Conservation (phyloP, 2,113 vertebrate species). For the Tachysurus fulvidraco region DNA sequence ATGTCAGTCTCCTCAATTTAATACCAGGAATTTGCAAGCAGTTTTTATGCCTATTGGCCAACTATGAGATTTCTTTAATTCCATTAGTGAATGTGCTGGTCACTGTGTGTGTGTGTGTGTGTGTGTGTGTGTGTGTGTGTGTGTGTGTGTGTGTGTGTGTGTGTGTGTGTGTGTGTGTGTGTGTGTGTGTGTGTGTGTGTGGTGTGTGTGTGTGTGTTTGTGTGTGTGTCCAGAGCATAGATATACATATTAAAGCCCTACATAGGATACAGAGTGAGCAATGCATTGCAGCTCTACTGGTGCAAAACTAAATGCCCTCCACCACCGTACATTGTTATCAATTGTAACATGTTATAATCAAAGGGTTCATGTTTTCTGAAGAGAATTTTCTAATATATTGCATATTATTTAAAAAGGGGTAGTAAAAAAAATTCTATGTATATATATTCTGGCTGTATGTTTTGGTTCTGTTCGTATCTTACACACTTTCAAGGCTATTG, state of each 20-base stretch:
- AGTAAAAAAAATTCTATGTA: background rate
- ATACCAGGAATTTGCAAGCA: constrained; percentile 54
- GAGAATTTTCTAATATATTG: background rate
- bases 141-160: background rate
- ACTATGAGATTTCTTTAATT: constrained; percentile 60
- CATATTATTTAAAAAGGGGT: background rate
- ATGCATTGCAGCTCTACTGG: background rate
- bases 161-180: constrained; percentile 40
- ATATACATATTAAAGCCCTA: background rate
- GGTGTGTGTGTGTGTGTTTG: constrained; percentile 23
- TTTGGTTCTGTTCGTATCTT: background rate
- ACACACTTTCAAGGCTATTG: background rate
- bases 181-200: constrained; percentile 75
- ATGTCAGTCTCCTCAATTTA: constrained; percentile 49
- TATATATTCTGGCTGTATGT: background rate
- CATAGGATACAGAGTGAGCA: background rate
- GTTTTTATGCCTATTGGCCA: constrained; percentile 53
- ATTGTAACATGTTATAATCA: background rate
- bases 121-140: constrained; percentile 69
- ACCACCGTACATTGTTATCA: background rate
- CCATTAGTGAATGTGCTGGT: constrained; percentile 56
- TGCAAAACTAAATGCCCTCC: background rate
- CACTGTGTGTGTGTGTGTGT: constrained; percentile 62
- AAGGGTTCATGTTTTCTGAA: background rate
- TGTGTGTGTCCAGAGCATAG: background rate